Base-by-base conservation (phyloP, 2,113 vertebrate species). In the Pangasianodon hypophthalmus region DNA sequence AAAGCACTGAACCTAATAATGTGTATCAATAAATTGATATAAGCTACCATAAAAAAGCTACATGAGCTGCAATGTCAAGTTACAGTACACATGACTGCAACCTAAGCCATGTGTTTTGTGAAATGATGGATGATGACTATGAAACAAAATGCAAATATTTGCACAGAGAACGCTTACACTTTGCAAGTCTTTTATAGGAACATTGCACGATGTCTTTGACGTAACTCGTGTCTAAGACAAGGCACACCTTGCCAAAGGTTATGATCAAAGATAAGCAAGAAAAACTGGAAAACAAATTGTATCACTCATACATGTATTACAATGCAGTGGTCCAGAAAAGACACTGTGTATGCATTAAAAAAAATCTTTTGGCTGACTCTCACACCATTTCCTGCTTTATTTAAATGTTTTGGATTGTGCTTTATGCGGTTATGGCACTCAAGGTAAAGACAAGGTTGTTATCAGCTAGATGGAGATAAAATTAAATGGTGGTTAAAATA, bases 1-100 rank as follows among this genome's bases (percentile, higher is more conserved):
- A 92, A 64, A 79, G 85, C 3, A 88, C 93, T 92, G 93, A 90
- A 88, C 41, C 83, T 87, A 92, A 92, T 62, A 58, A 67, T 48
- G 37, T 21, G 32, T 32, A 81, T 90, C 62, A 86, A 88, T 75
- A 75, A 48, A 60, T 89, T n/a, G n/a, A 82, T 87, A 92, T 88
- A 41, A 26, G 29, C 1, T 14, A 69, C 32, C 19, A 82, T 58
- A 41, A 69, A 60, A 79, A 62, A 21, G 18, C 24, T 62, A 24
- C 46, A 62, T 18, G n/a, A 16, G 21, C 14, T 41, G 16, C 41
- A 77, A 54, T 44, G n/a, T 46, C 71, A 75, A 46, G 73, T 77
- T 77, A n/a, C 44, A 6, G 46, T 29, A 50, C 26, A 50, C 46
- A 80, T 50, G 77, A 29, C 24, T n/a, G 16, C 67, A 73, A 11